Conservation (phyloP, 2,113 vertebrate species). For the Brachypteracias leptosomus region DNA sequence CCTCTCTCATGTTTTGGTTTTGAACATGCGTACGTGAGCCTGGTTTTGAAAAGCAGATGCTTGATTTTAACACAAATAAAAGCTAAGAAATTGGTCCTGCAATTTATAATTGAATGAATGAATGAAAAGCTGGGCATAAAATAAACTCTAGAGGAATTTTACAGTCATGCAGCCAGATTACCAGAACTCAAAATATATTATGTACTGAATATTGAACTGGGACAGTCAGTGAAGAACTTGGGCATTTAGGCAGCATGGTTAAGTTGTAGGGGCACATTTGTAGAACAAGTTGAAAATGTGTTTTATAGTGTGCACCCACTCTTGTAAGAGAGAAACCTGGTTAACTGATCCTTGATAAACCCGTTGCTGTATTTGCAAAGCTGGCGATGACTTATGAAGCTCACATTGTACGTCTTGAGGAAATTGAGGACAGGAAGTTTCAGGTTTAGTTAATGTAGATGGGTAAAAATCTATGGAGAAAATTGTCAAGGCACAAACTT, state of each 20-base stretch:
- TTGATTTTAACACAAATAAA: background rate
- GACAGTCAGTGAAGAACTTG: background rate
- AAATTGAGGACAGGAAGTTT: background rate
- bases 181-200: background rate
- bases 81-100: background rate
- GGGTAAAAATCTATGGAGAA: background rate
- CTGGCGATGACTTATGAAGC: background rate
- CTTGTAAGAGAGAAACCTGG: background rate
- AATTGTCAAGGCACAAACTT: background rate
- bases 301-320: background rate
- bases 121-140: background rate
- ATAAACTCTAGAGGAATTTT: background rate
- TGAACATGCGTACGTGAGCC: background rate
- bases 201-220: background rate
- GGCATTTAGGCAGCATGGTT: background rate
- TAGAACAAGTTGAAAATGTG: background rate
- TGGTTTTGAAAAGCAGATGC: background rate
- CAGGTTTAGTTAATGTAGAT: background rate
- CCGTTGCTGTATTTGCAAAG: background rate
- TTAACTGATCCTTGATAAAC: background rate
- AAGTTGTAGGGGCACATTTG: accelerated
- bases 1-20: background rate
- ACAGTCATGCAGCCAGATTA: background rate
- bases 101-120: no score
- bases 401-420: background rate